Evolutionary conservation across 2,888 invertebrate genomes (phyloP).

Genomic region (Anthophora plumipes): DNA sequence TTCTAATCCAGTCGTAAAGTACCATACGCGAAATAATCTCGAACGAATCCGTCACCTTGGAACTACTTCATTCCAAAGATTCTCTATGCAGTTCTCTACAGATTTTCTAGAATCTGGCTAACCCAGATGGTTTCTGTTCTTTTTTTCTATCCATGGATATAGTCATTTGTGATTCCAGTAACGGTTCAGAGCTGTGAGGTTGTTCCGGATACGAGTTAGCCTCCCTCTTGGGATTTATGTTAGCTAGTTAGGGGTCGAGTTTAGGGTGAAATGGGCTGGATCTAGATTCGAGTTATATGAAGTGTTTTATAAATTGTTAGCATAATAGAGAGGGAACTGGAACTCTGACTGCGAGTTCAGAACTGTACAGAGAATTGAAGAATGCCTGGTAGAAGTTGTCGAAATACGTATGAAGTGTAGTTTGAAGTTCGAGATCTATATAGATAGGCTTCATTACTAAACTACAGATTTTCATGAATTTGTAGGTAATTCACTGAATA

Average conservation of each 20-base stretch:
- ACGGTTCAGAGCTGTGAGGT: not conserved
- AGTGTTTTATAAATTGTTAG: not conserved
- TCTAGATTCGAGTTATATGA: not conserved
- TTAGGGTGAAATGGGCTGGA: not conserved
- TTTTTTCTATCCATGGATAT: not conserved
- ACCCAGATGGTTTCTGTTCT: not conserved
- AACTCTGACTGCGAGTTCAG: not conserved
- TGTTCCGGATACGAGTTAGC: not conserved
- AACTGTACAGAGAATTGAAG: not conserved
- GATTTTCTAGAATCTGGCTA: not conserved
- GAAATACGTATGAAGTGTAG: no score
- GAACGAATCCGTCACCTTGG: conserved; percentile 5
- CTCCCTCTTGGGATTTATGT: not conserved
- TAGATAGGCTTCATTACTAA: no score
- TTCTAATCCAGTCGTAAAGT: not conserved
- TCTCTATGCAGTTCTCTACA: not conserved
- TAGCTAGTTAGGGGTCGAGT: not conserved
- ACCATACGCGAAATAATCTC: conserved; percentile 12
- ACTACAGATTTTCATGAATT: no score
- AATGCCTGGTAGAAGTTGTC: no score
- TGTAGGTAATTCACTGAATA: no score
- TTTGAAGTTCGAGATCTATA: no score
- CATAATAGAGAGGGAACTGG: not conserved
- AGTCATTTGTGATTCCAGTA: not conserved
- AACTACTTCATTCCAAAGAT: not conserved